Evolutionary conservation across 2,113 vertebrate genomes (phyloP), one percentile per base, ranked within the genome.

Genomic region (Hemicordylus capensis): DNA sequence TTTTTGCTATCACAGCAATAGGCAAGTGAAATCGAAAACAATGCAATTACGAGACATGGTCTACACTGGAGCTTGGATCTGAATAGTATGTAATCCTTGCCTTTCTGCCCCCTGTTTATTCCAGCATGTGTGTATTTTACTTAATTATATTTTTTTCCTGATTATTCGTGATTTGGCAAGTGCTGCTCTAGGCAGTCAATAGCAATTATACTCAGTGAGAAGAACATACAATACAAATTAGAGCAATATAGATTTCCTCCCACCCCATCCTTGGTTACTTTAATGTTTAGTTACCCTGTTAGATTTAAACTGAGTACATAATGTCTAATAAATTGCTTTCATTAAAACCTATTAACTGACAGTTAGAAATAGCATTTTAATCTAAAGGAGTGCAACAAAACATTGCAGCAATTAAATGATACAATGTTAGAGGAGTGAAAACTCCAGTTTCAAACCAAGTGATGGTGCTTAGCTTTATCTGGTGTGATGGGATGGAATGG

Each of bases 161-260:
- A 92, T 92, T 96, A 93, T 96, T 96, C 92, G 86, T 92, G 93
- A 89, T 94, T 95, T 92, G 94, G 89, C 91, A 86, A 95, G 94
- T 91, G 89, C 90, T 89, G 93, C 95, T 96, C 95, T 93, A 95
- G 93, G 94, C 93, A 96, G 94, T 97, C 96, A 94, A 95, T 96
- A 96, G 93, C 95, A 96, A 97, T 97, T 97, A 96, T 90, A 92
- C 93, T 95, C 94, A 91, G 89, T 95, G 92, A 95, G 93, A 96
- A 94, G 96, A 96, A 94, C 95, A 93, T 93, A 96, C 93, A 95
- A 96, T 94, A 96, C 95, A 96, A 96, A 96, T 97, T 96, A 96
- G 92, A 95, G 93, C 79, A 85, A 94, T 96, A 96, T 95, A 96
- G 96, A 96, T 96, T 95, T 95, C 11, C 90, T 79, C 81, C 87